Conservation (phyloP, 2,797 vertebrate genomes). For the Ptychadena robeensis region DNA sequence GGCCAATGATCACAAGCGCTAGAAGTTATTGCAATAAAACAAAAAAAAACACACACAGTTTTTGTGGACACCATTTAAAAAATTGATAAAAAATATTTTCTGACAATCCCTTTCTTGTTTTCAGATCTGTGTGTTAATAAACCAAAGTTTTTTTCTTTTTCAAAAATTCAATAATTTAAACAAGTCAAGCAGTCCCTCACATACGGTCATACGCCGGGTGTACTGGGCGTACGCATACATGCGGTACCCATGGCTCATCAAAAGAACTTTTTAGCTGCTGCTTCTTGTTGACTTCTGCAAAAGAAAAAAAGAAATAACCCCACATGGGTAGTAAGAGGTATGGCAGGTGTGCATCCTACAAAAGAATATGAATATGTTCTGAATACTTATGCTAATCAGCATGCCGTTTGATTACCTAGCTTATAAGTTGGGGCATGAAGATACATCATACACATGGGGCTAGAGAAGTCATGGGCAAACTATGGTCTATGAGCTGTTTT, state of each 20-base stretch:
- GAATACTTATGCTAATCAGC: too few relatives aligned
- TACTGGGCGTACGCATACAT: constrained; percentile 64
- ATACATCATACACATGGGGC: too few relatives aligned
- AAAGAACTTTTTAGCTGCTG: constrained; percentile 99
- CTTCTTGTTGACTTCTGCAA: constrained; percentile 95
- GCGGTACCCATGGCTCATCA: constrained; percentile 77
- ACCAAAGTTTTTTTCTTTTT: constrained; percentile 61
- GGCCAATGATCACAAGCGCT: neutral
- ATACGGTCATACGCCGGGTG: constrained; percentile 73
- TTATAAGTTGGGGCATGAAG: too few relatives aligned
- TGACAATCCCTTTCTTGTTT: constrained; percentile 59
- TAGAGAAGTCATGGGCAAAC: too few relatives aligned
- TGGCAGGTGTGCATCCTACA: too few relatives aligned
- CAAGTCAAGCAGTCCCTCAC: constrained; percentile 79
- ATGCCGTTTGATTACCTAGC: too few relatives aligned
- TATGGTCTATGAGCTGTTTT: too few relatives aligned
- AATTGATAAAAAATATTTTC: constrained; percentile 52
- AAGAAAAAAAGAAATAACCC: constrained; percentile 33
- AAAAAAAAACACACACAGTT: neutral
- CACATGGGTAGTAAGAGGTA: neutral
- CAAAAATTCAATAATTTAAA: constrained; percentile 90
- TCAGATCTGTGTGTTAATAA: constrained; percentile 55
- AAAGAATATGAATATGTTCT: too few relatives aligned
- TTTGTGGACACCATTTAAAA: constrained; percentile 55
- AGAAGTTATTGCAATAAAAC: neutral